A percentile compares a stretch with the other conserved stretches of the same genome.
phyloP scores from a whole-genome alignment of 1,140 invertebrate species.

The Physella acuta region DNA sequence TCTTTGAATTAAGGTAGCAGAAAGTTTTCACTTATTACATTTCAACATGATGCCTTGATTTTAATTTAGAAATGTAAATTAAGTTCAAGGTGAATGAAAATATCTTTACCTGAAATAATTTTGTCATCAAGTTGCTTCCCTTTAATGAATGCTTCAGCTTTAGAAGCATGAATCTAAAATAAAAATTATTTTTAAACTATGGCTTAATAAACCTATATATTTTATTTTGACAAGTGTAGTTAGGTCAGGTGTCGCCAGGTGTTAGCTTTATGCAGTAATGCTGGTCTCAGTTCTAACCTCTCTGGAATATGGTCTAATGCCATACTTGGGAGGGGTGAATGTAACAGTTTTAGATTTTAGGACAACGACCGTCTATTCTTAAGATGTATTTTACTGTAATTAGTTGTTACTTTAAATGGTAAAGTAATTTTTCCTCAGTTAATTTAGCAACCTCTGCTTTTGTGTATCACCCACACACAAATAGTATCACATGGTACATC shows the following conservation, averaged over 20 bases:
- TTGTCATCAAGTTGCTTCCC: slow-evolving; percentile 57
- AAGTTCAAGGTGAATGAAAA: background rate
- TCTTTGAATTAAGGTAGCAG: background rate
- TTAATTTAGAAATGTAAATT: background rate
- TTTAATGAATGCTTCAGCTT: slow-evolving; percentile 70
- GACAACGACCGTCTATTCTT: background rate
- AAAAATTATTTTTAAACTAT: background rate
- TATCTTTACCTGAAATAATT: background rate
- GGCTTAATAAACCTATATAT: background rate
- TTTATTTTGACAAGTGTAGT: background rate
- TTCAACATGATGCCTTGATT: background rate
- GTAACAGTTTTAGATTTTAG: too few relatives aligned
- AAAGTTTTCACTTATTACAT: background rate
- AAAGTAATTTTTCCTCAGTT: background rate
- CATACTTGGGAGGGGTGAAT: too few relatives aligned
- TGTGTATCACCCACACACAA: background rate
- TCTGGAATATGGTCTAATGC: too few relatives aligned
- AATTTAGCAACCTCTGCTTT: background rate
- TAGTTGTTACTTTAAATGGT: background rate
- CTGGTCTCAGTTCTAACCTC: too few relatives aligned
- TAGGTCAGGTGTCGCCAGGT: too few relatives aligned
- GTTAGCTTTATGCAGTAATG: too few relatives aligned
- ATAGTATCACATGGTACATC: background rate
- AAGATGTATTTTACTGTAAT: background rate
- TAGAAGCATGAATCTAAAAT: slow-evolving; percentile 66